These are phyloP conservation scores for Euleptes europaea DNA, from an alignment of 2,113 vertebrate genomes.

Conservation along the genomic window DNA sequence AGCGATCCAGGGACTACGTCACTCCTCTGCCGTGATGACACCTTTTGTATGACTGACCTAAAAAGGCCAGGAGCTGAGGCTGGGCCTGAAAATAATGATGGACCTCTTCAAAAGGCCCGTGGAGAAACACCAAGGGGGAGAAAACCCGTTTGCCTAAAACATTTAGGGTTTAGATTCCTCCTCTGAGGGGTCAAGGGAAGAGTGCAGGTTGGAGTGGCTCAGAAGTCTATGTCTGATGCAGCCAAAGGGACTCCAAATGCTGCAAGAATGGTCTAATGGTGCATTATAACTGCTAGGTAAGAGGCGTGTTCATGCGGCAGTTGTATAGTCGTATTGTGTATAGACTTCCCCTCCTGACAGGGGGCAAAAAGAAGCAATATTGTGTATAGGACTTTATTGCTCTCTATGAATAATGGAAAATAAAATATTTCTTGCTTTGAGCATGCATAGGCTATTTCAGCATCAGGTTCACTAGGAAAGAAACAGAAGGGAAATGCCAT, in stretches of 20 bases:
- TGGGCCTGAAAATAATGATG: conserved; percentile 32
- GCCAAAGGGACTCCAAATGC: conserved; percentile 27
- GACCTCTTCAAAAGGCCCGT: conserved; percentile 56
- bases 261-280: conserved; percentile 53
- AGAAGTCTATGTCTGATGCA: conserved; percentile 5
- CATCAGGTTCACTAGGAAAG: conserved; percentile 39
- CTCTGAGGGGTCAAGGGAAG: conserved; percentile 16
- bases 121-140: conserved; percentile 47
- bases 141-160: conserved; percentile 38
- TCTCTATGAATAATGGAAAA: conserved; percentile 50
- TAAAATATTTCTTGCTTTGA: conserved; percentile 51
- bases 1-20: conserved; percentile 97
- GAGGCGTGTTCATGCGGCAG: conserved; percentile 46
- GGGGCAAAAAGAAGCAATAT: conserved; percentile 62
- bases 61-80: conserved; percentile 10
- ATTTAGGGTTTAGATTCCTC: conserved; percentile 49
- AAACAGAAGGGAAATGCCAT: conserved; percentile 32
- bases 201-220: conserved; percentile 43
- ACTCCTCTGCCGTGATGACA: conserved; percentile 97
- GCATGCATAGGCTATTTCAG: conserved; percentile 68
- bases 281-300: conserved; percentile 26
- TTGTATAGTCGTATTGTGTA: conserved; percentile 58
- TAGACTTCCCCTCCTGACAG: conserved; percentile 59
- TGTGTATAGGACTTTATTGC: conserved; percentile 35
- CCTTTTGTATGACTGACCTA: conserved; percentile 91